phyloP scores from a whole-genome alignment of 2,113 vertebrate genomes.

The Neopipo cinnamomea region DNA sequence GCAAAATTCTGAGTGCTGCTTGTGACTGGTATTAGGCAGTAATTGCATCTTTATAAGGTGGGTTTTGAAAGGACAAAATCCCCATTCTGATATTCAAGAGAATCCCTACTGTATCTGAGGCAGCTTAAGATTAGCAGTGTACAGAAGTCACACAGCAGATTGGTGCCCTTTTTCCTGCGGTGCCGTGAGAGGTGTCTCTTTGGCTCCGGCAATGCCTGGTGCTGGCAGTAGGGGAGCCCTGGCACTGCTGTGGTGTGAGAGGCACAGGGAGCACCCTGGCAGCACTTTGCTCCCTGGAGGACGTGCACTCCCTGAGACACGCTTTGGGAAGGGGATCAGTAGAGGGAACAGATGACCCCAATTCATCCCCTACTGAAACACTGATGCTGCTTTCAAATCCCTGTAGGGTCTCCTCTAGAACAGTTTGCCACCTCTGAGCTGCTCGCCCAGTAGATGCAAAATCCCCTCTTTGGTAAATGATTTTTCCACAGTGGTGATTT shows the following conservation, averaged over 20 bases:
- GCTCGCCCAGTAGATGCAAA: background rate
- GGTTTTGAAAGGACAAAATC: background rate
- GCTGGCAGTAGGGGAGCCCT: background rate
- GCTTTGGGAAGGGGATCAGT: background rate
- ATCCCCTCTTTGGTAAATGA: background rate
- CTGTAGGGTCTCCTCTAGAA: background rate
- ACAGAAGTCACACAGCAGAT: background rate
- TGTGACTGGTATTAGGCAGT: background rate
- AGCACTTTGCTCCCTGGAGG: background rate
- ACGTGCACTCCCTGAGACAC: background rate
- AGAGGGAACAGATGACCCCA: background rate
- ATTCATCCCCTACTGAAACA: background rate
- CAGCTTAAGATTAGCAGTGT: background rate
- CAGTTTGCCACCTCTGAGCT: background rate
- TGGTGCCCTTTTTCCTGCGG: background rate
- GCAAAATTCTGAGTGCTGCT: background rate
- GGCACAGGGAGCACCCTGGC: accelerated
- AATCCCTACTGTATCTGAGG: background rate
- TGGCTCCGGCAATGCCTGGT: accelerated
- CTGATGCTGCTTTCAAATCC: background rate
- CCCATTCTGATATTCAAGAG: background rate
- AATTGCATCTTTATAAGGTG: background rate
- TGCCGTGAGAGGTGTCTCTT: background rate
- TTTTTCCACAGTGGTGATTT: background rate
- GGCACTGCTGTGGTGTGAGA: background rate